Evolutionary conservation across 2,113 vertebrate species (phyloP).

Genomic region (Prunella fulvescens): DNA sequence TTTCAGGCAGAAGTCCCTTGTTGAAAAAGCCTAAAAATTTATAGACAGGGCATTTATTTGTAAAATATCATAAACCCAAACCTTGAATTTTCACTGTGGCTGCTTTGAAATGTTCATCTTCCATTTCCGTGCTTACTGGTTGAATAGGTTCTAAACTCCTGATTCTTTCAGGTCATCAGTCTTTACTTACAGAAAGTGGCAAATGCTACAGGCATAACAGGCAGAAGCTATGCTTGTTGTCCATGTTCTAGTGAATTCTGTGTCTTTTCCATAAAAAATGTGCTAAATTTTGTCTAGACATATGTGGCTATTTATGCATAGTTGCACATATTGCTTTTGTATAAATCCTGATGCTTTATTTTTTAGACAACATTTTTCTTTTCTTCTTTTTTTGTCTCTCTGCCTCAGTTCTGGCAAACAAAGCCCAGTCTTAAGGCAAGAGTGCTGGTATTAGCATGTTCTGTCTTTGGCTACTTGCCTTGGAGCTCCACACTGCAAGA

Average conservation of each 20-base stretch:
- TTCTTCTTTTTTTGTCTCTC: neutral
- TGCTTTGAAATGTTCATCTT: neutral
- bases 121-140: neutral
- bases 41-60: neutral
- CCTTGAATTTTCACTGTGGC: neutral
- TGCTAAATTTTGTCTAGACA: neutral
- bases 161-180: neutral
- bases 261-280: neutral
- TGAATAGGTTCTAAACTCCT: neutral
- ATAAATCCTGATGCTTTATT: neutral
- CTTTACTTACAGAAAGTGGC: neutral
- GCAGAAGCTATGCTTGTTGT: neutral
- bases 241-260: neutral
- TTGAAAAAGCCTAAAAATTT: neutral
- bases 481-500: neutral
- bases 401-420: neutral
- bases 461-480: neutral
- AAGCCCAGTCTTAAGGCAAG: neutral
- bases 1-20: neutral
- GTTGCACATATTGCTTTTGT: neutral
- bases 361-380: neutral
- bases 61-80: neutral
- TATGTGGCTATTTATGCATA: neutral
- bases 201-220: neutral
- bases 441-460: neutral